Percentiles rank a stretch among this genome's conserved stretches.
Evolutionary conservation across 2,113 vertebrate species (phyloP).

Genomic region (Hirundichthys speculiger): DNA sequence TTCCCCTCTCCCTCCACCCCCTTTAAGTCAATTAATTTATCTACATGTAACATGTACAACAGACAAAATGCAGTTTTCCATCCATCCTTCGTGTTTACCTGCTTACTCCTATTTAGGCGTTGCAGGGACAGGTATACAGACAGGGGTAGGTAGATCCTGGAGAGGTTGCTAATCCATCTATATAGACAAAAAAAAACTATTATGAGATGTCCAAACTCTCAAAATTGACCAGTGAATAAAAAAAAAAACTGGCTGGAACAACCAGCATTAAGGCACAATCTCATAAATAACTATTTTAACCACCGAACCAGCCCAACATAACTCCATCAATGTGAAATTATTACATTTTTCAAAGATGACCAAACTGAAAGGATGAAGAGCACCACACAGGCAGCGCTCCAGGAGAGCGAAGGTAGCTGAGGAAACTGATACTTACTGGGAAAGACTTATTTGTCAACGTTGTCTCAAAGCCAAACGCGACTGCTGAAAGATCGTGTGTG

Average conservation of each 20-base stretch:
- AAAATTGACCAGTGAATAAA: neutral
- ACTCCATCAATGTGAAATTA: conserved; percentile 53
- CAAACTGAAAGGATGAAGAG: conserved; percentile 46
- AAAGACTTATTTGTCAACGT: conserved; percentile 75
- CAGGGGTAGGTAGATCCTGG: too few species aligned
- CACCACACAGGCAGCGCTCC: conserved; percentile 26
- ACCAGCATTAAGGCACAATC: conserved; percentile 3
- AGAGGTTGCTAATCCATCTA: too few species aligned
- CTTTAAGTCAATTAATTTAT: too few species aligned
- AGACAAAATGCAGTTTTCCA: too few species aligned
- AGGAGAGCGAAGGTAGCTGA: conserved; percentile 56
- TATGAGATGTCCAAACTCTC: neutral
- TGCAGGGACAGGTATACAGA: too few species aligned
- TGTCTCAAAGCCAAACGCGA: conserved; percentile 68
- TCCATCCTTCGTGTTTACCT: too few species aligned
- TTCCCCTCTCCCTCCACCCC: too few species aligned
- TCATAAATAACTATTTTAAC: conserved; percentile 8
- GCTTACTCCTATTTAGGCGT: too few species aligned
- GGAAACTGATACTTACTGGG: conserved; percentile 72
- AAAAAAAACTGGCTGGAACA: neutral
- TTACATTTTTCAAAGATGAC: conserved; percentile 58
- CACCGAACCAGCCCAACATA: conserved; percentile 9
- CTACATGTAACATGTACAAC: too few species aligned
- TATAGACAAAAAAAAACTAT: too few species aligned
- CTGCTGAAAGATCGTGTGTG: conserved; percentile 49